Evolutionary conservation across 2,113 vertebrate genomes (phyloP).

Genomic region (Pleuronectes platessa): DNA sequence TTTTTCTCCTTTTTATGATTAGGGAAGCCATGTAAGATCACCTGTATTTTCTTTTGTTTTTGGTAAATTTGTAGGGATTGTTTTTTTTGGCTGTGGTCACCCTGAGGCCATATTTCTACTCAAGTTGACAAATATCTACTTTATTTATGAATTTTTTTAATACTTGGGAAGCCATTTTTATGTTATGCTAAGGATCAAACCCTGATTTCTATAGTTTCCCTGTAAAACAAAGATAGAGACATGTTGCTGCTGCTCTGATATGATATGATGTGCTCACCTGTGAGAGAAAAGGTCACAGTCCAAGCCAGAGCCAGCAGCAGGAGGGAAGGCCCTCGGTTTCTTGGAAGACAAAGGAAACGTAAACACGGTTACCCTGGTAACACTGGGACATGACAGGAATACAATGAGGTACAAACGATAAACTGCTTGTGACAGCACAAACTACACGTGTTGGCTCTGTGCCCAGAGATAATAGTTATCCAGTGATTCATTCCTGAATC

Average conservation of each 20-base stretch:
- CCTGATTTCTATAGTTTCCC: too few relatives aligned
- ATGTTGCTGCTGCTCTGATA: background rate
- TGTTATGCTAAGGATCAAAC: too few relatives aligned
- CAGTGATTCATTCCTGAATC: too few relatives aligned
- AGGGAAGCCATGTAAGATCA: too few relatives aligned
- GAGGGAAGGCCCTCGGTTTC: background rate
- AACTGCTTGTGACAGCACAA: background rate
- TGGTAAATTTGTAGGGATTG: too few relatives aligned
- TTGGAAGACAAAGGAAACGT: slow-evolving; percentile 13
- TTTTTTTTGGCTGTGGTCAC: background rate
- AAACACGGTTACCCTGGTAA: background rate
- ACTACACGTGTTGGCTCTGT: background rate
- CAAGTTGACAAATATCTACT: too few relatives aligned
- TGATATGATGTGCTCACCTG: slow-evolving; percentile 36
- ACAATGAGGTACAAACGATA: background rate
- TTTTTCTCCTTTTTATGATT: too few relatives aligned
- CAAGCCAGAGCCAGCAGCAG: background rate
- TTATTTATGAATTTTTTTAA: too few relatives aligned
- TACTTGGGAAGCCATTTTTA: too few relatives aligned
- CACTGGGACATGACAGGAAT: background rate
- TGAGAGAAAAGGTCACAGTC: background rate
- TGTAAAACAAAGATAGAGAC: background rate
- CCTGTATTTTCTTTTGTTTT: too few relatives aligned
- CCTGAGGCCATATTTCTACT: too few relatives aligned
- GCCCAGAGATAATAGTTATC: too few relatives aligned